Conservation (phyloP, 2,888 invertebrate genomes). For the Hymenopus coronatus region DNA sequence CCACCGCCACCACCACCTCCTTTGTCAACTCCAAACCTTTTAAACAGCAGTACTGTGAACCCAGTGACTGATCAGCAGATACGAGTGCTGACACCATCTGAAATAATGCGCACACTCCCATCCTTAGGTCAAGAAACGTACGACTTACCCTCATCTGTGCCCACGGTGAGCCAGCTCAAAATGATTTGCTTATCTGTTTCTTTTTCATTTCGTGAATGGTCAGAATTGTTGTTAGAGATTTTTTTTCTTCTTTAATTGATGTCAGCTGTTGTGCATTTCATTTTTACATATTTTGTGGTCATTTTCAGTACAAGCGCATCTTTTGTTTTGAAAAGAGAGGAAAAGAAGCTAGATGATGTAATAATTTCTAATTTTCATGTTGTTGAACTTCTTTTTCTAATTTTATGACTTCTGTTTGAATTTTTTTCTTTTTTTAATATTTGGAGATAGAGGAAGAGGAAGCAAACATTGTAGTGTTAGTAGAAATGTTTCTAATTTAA, state of each 20-base stretch:
- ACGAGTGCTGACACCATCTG: constrained; percentile 83
- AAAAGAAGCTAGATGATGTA: neutral
- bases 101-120: constrained; percentile 88
- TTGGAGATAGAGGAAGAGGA: neutral
- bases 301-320: neutral
- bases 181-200: constrained; percentile 11
- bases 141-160: constrained; percentile 53
- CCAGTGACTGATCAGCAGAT: constrained; percentile 71
- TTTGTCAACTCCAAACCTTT: constrained; percentile 18
- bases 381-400: neutral
- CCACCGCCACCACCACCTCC: neutral
- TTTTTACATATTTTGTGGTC: constrained; percentile 14
- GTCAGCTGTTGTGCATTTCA: constrained; percentile 22
- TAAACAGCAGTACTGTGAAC: constrained; percentile 23
- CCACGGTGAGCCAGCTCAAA: constrained; percentile 42
- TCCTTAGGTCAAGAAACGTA: constrained; percentile 73
- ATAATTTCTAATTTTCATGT: neutral
- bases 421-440: neutral
- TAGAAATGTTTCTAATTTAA: neutral
- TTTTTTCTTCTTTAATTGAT: neutral
- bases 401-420: neutral
- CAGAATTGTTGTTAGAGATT: constrained; percentile 23
- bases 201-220: constrained; percentile 27
- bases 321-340: neutral
- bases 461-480: neutral